These are phyloP conservation scores for Clarias platycephalus DNA, from an alignment of 2,797 vertebrate species.

Conservation along the genomic window DNA sequence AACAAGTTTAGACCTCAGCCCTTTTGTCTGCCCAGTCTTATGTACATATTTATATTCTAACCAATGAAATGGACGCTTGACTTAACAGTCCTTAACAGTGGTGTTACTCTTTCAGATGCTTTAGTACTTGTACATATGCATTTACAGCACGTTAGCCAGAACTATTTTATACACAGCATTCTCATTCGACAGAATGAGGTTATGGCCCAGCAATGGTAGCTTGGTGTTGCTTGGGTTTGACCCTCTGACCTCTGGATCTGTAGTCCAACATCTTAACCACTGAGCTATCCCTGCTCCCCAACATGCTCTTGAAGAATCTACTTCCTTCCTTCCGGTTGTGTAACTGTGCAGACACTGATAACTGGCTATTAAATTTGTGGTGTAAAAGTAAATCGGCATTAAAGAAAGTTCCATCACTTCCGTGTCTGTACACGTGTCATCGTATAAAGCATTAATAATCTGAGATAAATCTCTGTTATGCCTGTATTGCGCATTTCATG, in stretches of 20 bases:
- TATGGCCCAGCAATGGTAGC: no score
- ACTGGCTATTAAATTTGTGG: neutral
- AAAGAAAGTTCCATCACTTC: neutral
- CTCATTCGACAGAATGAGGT: no score
- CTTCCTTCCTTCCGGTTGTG: no score
- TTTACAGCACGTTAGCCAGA: no score
- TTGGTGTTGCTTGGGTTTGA: no score
- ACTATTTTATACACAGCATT: no score
- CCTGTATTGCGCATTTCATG: neutral
- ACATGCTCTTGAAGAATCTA: no score
- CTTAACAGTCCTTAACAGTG: neutral
- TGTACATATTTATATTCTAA: neutral
- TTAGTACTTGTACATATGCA: neutral
- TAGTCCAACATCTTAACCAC: no score
- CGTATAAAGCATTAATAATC: neutral
- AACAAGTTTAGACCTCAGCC: neutral
- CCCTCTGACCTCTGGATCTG: no score
- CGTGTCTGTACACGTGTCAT: neutral
- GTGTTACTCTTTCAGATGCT: no score
- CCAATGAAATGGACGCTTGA: neutral
- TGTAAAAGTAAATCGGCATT: neutral
- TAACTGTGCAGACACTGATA: no score
- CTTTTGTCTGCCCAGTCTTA: neutral
- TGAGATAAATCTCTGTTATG: neutral
- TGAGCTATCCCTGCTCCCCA: no score